Evolutionary conservation across 1,140 invertebrate species (phyloP), one percentile per base, ranked within the genome.

Genomic region (Fragariocoptes setiger): DNA sequence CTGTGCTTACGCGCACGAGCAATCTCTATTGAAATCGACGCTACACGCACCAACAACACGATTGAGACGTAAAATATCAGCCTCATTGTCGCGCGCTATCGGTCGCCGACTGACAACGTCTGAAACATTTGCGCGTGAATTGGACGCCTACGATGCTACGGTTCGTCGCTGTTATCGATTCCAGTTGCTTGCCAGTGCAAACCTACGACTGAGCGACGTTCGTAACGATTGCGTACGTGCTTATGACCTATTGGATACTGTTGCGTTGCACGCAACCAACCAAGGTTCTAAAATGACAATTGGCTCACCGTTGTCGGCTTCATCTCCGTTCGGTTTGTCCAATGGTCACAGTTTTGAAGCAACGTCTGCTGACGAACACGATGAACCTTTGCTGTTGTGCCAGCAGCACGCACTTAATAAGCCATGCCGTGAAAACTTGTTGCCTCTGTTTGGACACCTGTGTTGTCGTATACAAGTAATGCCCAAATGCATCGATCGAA

Each of bases 381-480:
- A 31, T n/a, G 8, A 8, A n/a, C 25, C 25, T 31, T n/a, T 31
- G n/a, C n/a, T n/a, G 25, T 8, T 8, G 8, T 8, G n/a, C 25
- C 8, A 31, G 8, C 8, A 31, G 8, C 8, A 31, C n/a, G n/a
- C 8, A 8, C 8, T 31, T n/a, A 31, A 31, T 31, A 31, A n/a
- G 8, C 8, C n/a, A 8, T 31, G n/a, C n/a, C 61, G 60, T 40
- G 55, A 56, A 41, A 57, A 63, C 42, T 59, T 66, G 46, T 54
- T 74, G 42, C 71, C 71, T 15, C 51, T 74, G 17, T 74, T 74
- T 53, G 71, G 70, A 8, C 68, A 72, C 50, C 72, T 72, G 51
- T 74, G 71, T 49, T 72, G 69, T 54, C 65, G 70, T 37, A 54
- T 74, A 25, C 70, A 69, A 3, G 67, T 68, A 22, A 63, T 69